Evolutionary conservation across 2,888 invertebrate genomes (phyloP).

Genomic region (Eurois occulta): DNA sequence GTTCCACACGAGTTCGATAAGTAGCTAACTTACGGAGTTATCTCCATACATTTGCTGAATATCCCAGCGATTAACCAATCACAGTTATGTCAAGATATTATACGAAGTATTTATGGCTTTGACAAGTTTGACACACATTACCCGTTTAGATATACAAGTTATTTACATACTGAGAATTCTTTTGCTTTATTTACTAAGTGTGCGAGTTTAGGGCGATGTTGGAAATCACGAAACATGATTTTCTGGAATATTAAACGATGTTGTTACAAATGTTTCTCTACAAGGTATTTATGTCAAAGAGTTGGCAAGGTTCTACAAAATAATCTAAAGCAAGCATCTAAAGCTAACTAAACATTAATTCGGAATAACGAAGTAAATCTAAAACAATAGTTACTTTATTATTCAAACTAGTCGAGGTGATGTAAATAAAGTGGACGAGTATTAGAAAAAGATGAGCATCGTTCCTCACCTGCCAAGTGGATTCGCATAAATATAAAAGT

Average conservation of each 20-base stretch:
- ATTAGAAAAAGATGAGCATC: constrained; percentile 79
- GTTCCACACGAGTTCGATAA: constrained; percentile 72
- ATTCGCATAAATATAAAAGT: constrained; percentile 88
- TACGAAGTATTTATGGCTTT: constrained; percentile 59
- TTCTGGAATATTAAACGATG: constrained; percentile 12
- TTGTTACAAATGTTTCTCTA: constrained; percentile 5
- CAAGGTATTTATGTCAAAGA: not conserved
- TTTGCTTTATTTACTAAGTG: constrained; percentile 45
- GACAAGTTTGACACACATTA: constrained; percentile 62
- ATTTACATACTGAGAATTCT: constrained; percentile 56
- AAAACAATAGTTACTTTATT: constrained; percentile 1
- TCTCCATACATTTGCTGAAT: constrained; percentile 70
- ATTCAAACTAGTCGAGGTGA: constrained; percentile 50
- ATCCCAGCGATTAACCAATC: constrained; percentile 69
- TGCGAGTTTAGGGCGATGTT: constrained; percentile 21
- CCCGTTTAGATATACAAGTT: constrained; percentile 36
- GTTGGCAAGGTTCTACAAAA: constrained; percentile 8
- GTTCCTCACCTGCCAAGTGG: constrained; percentile 84
- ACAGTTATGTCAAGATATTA: constrained; percentile 59
- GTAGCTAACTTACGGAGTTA: constrained; percentile 71
- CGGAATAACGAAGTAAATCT: not conserved
- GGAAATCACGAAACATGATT: constrained; percentile 11
- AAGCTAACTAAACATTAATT: not conserved
- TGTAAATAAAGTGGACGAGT: constrained; percentile 71
- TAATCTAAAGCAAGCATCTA: not conserved